Conservation (phyloP, 1,140 invertebrate genomes). For the Halesus radiatus region DNA sequence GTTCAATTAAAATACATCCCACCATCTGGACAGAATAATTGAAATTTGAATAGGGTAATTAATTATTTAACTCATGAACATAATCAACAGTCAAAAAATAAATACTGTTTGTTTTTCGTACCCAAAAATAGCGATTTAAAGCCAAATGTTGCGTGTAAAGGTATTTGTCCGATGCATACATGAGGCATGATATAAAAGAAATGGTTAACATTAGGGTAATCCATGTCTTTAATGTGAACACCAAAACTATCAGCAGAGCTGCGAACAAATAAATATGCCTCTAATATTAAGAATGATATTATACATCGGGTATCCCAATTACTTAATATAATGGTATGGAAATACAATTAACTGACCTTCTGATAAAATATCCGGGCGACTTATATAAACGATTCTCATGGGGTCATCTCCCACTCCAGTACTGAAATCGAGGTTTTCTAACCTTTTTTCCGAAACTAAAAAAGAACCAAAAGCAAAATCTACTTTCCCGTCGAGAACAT, state of each 20-base stretch:
- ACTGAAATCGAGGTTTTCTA: constrained; percentile 35
- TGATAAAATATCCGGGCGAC: constrained; percentile 13
- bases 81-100: background rate
- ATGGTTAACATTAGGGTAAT: background rate
- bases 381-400: constrained; percentile 40
- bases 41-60: background rate
- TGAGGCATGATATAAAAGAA: background rate
- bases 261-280: background rate
- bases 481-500: constrained; percentile 31
- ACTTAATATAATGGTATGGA: no score
- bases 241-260: constrained; percentile 3
- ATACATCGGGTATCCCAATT: no score
- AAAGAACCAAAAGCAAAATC: constrained; percentile 49
- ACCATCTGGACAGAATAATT: background rate
- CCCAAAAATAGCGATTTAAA: constrained; percentile 15
- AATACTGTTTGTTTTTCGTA: background rate
- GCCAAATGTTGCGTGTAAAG: background rate
- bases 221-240: constrained; percentile 6
- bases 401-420: constrained; percentile 44
- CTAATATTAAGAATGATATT: no score
- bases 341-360: constrained; percentile 13
- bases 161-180: background rate
- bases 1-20: constrained; percentile 19
- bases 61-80: no score
- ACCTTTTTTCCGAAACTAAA: constrained; percentile 34